Evolutionary conservation across 2,113 vertebrate genomes (phyloP).

Genomic region (Vidua chalybeata): DNA sequence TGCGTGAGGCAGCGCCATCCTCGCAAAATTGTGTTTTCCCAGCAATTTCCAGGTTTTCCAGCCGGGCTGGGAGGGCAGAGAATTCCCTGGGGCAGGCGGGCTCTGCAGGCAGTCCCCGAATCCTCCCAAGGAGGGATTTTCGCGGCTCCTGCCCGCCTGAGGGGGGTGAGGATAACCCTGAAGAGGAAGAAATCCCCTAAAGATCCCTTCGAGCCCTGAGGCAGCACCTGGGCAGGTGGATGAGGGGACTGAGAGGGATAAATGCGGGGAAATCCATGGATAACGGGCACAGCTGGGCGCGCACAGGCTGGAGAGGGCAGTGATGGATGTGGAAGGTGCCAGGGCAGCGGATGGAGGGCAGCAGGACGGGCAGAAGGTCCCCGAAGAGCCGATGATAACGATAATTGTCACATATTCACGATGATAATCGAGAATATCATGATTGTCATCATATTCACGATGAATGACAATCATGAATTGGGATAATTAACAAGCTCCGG

Average conservation of each 20-base stretch:
- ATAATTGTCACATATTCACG: rapidly evolving
- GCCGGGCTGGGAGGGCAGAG: neutral
- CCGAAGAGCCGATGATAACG: rapidly evolving
- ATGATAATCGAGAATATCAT: neutral
- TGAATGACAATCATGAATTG: rapidly evolving
- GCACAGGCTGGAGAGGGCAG: neutral
- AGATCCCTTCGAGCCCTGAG: neutral
- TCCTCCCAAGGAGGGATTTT: neutral
- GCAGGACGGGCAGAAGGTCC: neutral
- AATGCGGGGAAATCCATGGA: rapidly evolving
- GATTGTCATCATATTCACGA: rapidly evolving
- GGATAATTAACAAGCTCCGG: neutral
- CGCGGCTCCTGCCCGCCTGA: neutral
- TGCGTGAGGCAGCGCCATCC: neutral
- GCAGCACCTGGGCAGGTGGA: neutral
- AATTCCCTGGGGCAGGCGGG: neutral
- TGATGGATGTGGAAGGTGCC: neutral
- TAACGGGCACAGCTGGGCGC: neutral
- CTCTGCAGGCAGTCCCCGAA: neutral
- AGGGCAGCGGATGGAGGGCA: neutral
- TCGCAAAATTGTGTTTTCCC: rapidly evolving
- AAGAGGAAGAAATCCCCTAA: neutral
- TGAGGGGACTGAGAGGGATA: rapidly evolving
- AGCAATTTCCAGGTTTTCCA: rapidly evolving
- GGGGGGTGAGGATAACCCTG: neutral